Base-by-base conservation (phyloP, 2,113 vertebrate species). In the Psettodes erumei region DNA sequence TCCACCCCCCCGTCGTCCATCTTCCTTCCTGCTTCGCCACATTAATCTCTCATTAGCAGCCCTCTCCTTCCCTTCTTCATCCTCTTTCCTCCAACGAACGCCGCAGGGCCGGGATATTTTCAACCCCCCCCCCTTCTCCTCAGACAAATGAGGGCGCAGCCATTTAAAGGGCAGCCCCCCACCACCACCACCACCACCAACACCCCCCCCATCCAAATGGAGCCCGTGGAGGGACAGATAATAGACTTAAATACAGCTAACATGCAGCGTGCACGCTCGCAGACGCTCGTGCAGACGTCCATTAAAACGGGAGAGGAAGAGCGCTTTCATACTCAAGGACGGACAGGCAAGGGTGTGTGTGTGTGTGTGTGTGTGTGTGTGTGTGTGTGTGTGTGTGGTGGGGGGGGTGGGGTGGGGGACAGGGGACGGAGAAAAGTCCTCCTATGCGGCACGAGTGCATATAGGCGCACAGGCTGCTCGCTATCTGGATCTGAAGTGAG, bases 11-110 rank as follows among this genome's bases (percentile, higher is more conserved):
- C 40, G 50, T 70, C 45, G 59, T 80, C 66, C 71, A 68, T 83
- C 77, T 77, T 81, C 79, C 71, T 80, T 63, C 47, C 18, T 77
- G 67, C 80, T 77, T 73, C 62, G 62, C 61, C 75, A 86, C 90
- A 87, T 87, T 84, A 88, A 85, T 89, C 86, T 87, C 88, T 86
- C 79, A 88, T 90, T 87, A 88, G 65, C 47, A 23, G 23, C 59
- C n/a, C 43, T 62, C 66, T 8, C 54, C 61, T 32, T 40, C 37
- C 15, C 12, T 30, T n/a, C 32, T 45, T 58, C 13, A 42, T 61
- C 65, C 33, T 54, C 63, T 79, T 68, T 18, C 23, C 32, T 30
- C 68, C 21, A 71, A 74, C 61, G 53, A 53, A 40, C 2, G 45
- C 73, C 71, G 8, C 54, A 72, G 84, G 81, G 72, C 59, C 62